Evolutionary conservation across 2,888 invertebrate genomes (phyloP).

Genomic region (Drosophila monieri): DNA sequence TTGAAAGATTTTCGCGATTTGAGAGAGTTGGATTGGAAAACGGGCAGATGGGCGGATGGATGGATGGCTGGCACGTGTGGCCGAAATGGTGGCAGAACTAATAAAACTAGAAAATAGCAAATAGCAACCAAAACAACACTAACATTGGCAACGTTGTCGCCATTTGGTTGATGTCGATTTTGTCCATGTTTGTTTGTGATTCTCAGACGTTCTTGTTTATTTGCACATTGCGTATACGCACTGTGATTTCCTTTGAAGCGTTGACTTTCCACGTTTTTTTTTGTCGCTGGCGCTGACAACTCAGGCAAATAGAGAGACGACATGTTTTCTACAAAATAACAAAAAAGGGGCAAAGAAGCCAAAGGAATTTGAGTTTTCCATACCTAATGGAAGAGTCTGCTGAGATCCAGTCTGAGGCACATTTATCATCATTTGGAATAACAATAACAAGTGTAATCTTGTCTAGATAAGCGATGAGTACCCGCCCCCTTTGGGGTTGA

Average conservation of each 20-base stretch:
- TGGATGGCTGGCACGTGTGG: slow-evolving; percentile 77
- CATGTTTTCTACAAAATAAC: not conserved
- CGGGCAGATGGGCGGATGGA: slow-evolving; percentile 49
- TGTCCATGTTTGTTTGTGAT: slow-evolving; percentile 66
- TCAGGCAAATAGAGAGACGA: slow-evolving; percentile 44
- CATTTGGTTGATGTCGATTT: slow-evolving; percentile 57
- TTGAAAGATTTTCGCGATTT: slow-evolving; percentile 34
- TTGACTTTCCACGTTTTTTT: slow-evolving; percentile 40
- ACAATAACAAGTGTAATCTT: slow-evolving; percentile 22
- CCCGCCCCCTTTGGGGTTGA: slow-evolving; percentile 34
- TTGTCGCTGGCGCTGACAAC: slow-evolving; percentile 46
- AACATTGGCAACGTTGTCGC: slow-evolving; percentile 60
- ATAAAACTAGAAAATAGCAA: slow-evolving; percentile 61
- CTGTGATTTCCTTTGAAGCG: slow-evolving; percentile 70
- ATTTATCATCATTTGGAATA: slow-evolving; percentile 16
- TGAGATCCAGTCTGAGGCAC: slow-evolving; percentile 28
- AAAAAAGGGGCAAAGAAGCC: slow-evolving; percentile 9
- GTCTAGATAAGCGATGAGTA: slow-evolving; percentile 41
- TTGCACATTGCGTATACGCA: slow-evolving; percentile 73
- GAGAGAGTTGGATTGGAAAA: slow-evolving; percentile 5
- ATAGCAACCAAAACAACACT: slow-evolving; percentile 26
- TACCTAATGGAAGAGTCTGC: slow-evolving; percentile 2
- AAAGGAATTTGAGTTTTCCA: slow-evolving; percentile 1
- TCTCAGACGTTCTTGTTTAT: slow-evolving; percentile 60
- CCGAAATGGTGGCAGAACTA: slow-evolving; percentile 73